Evolutionary conservation across 2,888 invertebrate genomes (phyloP), one percentile per base, ranked within the genome.

Genomic region (Acanthosepion pharaonis): DNA sequence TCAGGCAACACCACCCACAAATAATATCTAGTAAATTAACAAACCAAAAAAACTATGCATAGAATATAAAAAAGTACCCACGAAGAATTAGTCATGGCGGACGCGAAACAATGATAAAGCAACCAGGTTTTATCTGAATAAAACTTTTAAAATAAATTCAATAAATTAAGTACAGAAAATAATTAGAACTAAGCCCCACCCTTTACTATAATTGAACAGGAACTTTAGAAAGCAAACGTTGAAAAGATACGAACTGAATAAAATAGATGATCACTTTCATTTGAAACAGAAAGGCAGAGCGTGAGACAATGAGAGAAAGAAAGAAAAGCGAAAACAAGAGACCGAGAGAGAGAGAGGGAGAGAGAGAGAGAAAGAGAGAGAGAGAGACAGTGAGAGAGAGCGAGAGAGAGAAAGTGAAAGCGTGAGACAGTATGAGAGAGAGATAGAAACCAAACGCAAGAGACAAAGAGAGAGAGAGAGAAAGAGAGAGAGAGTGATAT

Each of bases 271-370:
- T 9, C 9, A n/a, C 1, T 6, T 5, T 5, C 23, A 6, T 1
- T 6, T 11, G n/a, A n/a, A 78, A 28, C 3, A 28, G 8, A 64
- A 8, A 28, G 28, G 28, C 8, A 28, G 64, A 28, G 8, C 0
- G 64, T 28, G n/a, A 2, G 15, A 28, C 9, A 78, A 0, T 11
- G n/a, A n/a, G 0, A 15, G n/a, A 78, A 2, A 18, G 6, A n/a
- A 1, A 11, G 9, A 78, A 1, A 1, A 6, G n/a, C n/a, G 8
- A n/a, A 8, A n/a, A 8, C 2, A 1, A n/a, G 8, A 78, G n/a
- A 78, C n/a, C n/a, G 78, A 0, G n/a, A 11, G 28, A 78, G 78
- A 28, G 78, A 78, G 78, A 78, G 55, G 11, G 42, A 0, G 3
- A 42, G 3, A 42, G 42, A 11, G n/a, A 4, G n/a, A 4, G 15